Base-by-base conservation (phyloP, 1,140 invertebrate genomes). In the Stratiolaelaps scimitus region DNA sequence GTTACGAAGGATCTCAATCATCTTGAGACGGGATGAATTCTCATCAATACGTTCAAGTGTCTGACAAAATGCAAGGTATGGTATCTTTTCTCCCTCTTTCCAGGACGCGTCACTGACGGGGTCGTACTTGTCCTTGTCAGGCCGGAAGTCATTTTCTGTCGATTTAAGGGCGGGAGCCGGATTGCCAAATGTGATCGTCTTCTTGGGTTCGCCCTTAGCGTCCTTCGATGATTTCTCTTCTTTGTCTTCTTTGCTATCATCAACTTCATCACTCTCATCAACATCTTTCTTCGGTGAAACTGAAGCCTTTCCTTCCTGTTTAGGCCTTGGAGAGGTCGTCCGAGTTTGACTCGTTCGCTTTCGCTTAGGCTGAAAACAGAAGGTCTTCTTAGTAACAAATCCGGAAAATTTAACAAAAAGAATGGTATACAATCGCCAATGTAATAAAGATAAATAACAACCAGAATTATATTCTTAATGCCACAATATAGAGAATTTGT, bases 11-110 rank as follows among this genome's bases (percentile, higher is more conserved):
- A 92, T 92, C 77, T 96, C 89, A 23, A 98, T 84, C 71, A 92
- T 98, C 77, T 94, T 93, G 53, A 98, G 79, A 43, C 78, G 81
- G 0, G 87, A 85, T 64, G 86, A 89, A 0, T 85, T 88, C 15
- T 81, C 84, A 78, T 98, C 94, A 64, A 98, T 96, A 7, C 83
- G 77, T 75, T 95, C 86, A 70, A 98, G 81, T 1, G 94, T 98
- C 73, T 83, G 84, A 0, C 92, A 84, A 29, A 98, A 75, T 0
- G 93, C 93, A 44, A 93, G 75, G 74, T 98, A 98, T 0, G 95
- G 94, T 43, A 93, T 85, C 70, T 81, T 83, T 73, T 92, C 82
- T 6, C 80, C 81, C 47, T 79, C 76, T 71, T 82, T 81, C 92
- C 92, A 97, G 70, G 80, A 84, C 0, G 92, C 92, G 80, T 93